Evolutionary conservation across 2,888 invertebrate genomes (phyloP).

Genomic region (Megalurothrips usitatus): DNA sequence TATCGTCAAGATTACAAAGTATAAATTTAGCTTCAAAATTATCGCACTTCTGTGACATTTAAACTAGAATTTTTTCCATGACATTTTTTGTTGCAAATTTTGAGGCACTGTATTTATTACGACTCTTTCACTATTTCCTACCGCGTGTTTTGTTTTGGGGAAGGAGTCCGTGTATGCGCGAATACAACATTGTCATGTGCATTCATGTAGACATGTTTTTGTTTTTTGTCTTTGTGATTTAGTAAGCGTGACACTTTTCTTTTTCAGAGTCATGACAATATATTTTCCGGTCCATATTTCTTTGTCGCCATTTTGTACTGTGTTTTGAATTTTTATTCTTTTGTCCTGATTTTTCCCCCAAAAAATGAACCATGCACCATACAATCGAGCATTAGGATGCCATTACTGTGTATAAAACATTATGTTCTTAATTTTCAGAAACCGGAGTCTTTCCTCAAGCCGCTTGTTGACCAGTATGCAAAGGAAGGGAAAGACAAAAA

Average conservation of each 20-base stretch:
- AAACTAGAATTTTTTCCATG: not conserved
- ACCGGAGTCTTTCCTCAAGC: constrained; percentile 90
- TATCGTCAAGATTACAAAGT: too few species aligned
- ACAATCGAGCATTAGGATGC: not conserved
- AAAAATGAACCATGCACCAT: not conserved
- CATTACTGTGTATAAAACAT: constrained; percentile 34
- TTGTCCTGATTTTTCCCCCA: constrained; percentile 33
- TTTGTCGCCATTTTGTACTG: constrained; percentile 4
- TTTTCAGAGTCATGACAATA: constrained; percentile 30
- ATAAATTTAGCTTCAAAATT: not conserved
- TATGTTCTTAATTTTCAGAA: constrained; percentile 59
- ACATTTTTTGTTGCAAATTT: not conserved
- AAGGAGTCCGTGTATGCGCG: too few species aligned
- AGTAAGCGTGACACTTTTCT: constrained; percentile 31
- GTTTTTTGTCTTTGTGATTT: not conserved
- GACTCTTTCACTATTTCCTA: too few species aligned
- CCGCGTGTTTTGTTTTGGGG: too few species aligned
- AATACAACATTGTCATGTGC: too few species aligned
- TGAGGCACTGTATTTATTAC: not conserved
- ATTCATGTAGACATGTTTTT: too few species aligned
- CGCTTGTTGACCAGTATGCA: constrained; percentile 87
- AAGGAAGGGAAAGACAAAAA: constrained; percentile 96
- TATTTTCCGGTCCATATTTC: not conserved
- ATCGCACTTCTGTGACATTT: not conserved
- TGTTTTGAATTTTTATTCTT: constrained; percentile 33